A percentile compares a stretch with the other conserved stretches of the same genome.
These are phyloP conservation scores for Cheilosia vernalis DNA, from an alignment of 2,888 invertebrate genomes.

Conservation along the genomic window DNA sequence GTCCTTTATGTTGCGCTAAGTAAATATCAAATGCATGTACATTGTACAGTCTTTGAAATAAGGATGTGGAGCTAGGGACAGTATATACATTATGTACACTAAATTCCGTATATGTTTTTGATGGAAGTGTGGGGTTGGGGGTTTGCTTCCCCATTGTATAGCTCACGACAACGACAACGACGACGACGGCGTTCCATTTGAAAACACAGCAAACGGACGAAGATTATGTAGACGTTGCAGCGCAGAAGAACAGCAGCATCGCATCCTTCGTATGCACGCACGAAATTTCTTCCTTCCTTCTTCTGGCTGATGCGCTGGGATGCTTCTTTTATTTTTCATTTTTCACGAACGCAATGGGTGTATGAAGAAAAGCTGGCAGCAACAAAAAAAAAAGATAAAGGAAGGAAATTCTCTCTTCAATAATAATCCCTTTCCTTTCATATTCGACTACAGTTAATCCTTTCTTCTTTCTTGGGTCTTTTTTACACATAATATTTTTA, in stretches of 20 bases:
- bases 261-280: constrained; percentile 64
- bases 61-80: constrained; percentile 28
- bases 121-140: not conserved
- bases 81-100: constrained; percentile 14
- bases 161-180: constrained; percentile 30
- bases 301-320: constrained; percentile 29
- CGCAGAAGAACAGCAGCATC: not conserved
- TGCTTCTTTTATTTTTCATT: constrained; percentile 53
- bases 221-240: constrained; percentile 32
- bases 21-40: constrained; percentile 67
- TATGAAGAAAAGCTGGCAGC: constrained; percentile 1
- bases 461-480: constrained; percentile 50
- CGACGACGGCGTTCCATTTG: constrained; percentile 56
- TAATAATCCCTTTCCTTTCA: constrained; percentile 67
- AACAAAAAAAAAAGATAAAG: not conserved
- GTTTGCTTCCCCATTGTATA: constrained; percentile 27
- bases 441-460: constrained; percentile 70
- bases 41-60: constrained; percentile 63
- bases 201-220: constrained; percentile 41
- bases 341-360: not conserved
- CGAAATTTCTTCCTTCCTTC: constrained; percentile 74
- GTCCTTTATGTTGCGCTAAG: constrained; percentile 64
- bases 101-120: not conserved
- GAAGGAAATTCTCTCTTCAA: constrained; percentile 58
- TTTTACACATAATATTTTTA: constrained; percentile 46